phyloP scores from a whole-genome alignment of 2,113 vertebrate genomes.

The Furnarius figulus region DNA sequence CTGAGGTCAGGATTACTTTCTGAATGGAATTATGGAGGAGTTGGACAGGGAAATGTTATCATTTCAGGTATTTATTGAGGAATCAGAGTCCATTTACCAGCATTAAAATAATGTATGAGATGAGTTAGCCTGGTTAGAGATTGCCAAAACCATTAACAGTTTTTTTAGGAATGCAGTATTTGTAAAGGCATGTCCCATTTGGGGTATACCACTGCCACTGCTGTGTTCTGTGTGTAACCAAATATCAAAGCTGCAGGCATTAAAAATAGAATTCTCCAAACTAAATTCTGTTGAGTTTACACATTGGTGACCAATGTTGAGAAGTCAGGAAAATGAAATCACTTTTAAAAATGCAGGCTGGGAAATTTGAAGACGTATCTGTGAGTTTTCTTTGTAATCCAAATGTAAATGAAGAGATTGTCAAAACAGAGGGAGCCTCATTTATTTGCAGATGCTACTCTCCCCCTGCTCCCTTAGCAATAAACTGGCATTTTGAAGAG shows the following conservation, averaged over 20 bases:
- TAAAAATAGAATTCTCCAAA: background rate
- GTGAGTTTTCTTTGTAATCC: background rate
- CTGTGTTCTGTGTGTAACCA: background rate
- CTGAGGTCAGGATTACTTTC: background rate
- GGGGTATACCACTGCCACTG: background rate
- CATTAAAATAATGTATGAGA: background rate
- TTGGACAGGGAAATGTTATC: background rate
- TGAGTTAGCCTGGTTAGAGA: background rate
- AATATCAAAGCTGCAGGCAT: background rate
- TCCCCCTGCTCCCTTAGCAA: slow-evolving; percentile 8
- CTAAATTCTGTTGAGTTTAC: background rate
- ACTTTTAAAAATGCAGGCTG: background rate
- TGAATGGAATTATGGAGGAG: background rate
- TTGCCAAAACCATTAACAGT: background rate
- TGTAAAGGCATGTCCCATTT: background rate
- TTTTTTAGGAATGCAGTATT: background rate
- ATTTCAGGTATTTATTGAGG: background rate
- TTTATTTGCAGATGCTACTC: slow-evolving; percentile 9
- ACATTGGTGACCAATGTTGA: background rate
- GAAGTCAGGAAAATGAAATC: background rate
- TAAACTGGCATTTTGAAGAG: slow-evolving; percentile 20
- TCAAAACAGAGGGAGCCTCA: background rate
- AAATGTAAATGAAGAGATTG: background rate
- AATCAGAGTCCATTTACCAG: background rate
- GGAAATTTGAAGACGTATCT: background rate